These are phyloP conservation scores for Australoheros facetus DNA, from an alignment of 2,797 vertebrate genomes.

Conservation along the genomic window DNA sequence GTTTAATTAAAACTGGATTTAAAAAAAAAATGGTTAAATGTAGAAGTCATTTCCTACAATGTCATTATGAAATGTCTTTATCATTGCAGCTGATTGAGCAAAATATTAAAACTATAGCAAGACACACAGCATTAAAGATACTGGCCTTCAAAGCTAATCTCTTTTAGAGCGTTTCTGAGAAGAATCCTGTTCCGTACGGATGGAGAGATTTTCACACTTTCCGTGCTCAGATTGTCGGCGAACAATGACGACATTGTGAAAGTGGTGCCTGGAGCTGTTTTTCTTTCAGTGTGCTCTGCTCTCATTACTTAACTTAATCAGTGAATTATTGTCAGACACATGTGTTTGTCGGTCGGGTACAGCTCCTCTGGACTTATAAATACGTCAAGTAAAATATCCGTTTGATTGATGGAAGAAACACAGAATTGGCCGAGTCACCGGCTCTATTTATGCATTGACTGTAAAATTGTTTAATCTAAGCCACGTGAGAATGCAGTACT, in stretches of 20 bases:
- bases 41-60: neutral
- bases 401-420: slow-evolving; percentile 61
- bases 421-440: slow-evolving; percentile 47
- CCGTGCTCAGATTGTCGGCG: slow-evolving; percentile 43
- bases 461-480: slow-evolving; percentile 59
- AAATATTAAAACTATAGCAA: slow-evolving; percentile 5
- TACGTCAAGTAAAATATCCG: slow-evolving; percentile 65
- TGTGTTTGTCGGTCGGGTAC: slow-evolving; percentile 61
- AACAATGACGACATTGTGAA: slow-evolving; percentile 76
- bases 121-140: neutral
- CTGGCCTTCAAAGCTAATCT: slow-evolving; percentile 18
- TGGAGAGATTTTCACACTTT: slow-evolving; percentile 61
- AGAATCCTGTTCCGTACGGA: slow-evolving; percentile 26
- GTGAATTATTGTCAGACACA: slow-evolving; percentile 72
- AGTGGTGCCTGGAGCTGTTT: slow-evolving; percentile 62
- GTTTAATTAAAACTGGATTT: slow-evolving; percentile 13
- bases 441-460: slow-evolving; percentile 43
- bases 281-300: slow-evolving; percentile 60
- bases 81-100: slow-evolving; percentile 8
- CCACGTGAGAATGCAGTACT: slow-evolving; percentile 38
- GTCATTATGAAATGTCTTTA: slow-evolving; percentile 19
- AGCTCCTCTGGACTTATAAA: slow-evolving; percentile 72
- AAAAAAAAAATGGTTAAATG: neutral
- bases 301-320: slow-evolving; percentile 66
- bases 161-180: slow-evolving; percentile 20